Percentiles rank a stretch among this genome's conserved stretches.
These are phyloP conservation scores for Cecidostiba fungosa DNA, from an alignment of 2,888 invertebrate species.

Conservation along the genomic window DNA sequence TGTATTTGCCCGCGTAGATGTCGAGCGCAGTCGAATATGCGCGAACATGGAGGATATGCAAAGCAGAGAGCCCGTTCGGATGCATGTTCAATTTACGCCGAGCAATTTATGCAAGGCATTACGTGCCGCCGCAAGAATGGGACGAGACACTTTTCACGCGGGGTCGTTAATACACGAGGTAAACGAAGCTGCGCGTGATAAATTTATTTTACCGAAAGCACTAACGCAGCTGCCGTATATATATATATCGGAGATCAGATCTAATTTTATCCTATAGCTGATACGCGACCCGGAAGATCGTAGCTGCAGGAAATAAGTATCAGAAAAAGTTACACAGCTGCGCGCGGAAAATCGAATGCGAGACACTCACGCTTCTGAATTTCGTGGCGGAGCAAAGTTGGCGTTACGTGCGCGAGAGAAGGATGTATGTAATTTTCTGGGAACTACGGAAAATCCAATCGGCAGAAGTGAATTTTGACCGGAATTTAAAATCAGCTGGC, in stretches of 20 bases:
- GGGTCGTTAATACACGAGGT: not conserved
- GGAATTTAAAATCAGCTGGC: constrained; percentile 3
- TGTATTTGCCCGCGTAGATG: not conserved
- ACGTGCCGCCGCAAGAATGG: not conserved
- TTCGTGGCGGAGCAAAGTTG: not conserved
- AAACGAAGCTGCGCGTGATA: not conserved
- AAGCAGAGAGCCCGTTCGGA: constrained; percentile 6
- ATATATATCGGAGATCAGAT: not conserved
- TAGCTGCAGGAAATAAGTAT: not conserved
- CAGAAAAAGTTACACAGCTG: not conserved
- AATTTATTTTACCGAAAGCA: not conserved
- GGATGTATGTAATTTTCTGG: constrained; percentile 12
- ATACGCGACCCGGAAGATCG: not conserved
- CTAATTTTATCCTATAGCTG: not conserved
- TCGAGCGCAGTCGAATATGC: constrained; percentile 28
- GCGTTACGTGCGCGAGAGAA: not conserved
- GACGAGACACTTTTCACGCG: not conserved
- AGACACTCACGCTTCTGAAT: not conserved
- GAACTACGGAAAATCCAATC: constrained; percentile 5
- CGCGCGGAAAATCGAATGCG: not conserved
- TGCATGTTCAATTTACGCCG: constrained; percentile 37
- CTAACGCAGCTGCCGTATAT: too few species aligned
- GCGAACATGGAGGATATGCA: constrained; percentile 36
- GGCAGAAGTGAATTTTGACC: not conserved
- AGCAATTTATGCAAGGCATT: constrained; percentile 18